Base-by-base conservation (phyloP, 37 sponge, comb jelly and placozoan genomes). In the Crambe crambe region DNA sequence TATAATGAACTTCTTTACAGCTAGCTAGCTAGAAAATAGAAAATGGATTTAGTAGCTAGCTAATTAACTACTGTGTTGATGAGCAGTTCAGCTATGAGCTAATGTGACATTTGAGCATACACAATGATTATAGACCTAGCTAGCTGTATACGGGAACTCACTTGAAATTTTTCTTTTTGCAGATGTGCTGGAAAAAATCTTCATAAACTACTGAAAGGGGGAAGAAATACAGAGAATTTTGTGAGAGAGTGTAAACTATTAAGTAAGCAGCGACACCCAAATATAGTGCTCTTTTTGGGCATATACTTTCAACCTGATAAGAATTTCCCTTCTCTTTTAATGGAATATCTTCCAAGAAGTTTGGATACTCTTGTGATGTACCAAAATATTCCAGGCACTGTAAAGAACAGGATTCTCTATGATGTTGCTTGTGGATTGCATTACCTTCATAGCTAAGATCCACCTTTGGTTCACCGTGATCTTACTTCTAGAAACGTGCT, bases 381-480 rank as follows among this genome's bases (percentile, higher is more conserved):
- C 34, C 67, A n/a, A 8, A 65, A 23, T 38, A 37, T 80, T 15
- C 70, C 81, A 34, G 20, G 30, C 0, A 26, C 29, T 18, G 1
- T 80, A 10, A 80, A 34, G 34, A 26, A 30, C 54, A 32, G 15
- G 37, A 66, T 78, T 23, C 79, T 78, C 4, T 30, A 37, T 29
- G 81, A 80, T 70, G 81, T 80, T 15, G 41, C 81, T 37, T 23
- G 67, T 29, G 81, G 81, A 2, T 27, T 80, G 39, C 37, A 21
- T 12, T 47, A 70, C 58, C 58, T 80, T 4, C 81, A 80, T 60
- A 31, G n/a, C 26, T 51, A 39, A 20, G 31, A 25, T 23, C 57
- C 54, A 10, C 70, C 70, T 29, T 36, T 80, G 47, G 56, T 81
- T 29, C 82, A 81, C 37, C 82, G 82, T 37, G 82, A 81, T 26